Evolutionary conservation across 2,888 invertebrate species (phyloP).

Genomic region (Idaea aversata): DNA sequence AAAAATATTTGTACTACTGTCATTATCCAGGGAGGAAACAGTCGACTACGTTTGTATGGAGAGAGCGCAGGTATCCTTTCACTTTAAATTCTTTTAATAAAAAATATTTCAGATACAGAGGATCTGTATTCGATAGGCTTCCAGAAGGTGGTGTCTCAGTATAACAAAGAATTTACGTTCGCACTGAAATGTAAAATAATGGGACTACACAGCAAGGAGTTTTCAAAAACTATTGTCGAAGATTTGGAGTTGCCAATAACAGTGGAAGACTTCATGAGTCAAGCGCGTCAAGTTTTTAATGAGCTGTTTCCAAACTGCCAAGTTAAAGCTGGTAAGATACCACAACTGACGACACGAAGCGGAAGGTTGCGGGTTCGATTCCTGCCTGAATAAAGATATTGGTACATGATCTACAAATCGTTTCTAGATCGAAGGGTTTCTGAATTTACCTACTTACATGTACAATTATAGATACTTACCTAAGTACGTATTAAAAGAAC

Average conservation of each 20-base stretch:
- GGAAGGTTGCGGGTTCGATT: too few relatives aligned
- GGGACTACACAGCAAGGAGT: conserved; percentile 84
- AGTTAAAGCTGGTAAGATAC: conserved; percentile 84
- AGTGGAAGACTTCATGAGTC: conserved; percentile 83
- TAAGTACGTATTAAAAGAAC: too few relatives aligned
- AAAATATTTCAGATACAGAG: conserved; percentile 86
- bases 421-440: too few relatives aligned
- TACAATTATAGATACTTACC: too few relatives aligned
- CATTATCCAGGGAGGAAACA: too few relatives aligned
- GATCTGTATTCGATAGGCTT: conserved; percentile 86
- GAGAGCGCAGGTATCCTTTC: too few relatives aligned
- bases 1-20: too few relatives aligned
- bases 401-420: too few relatives aligned
- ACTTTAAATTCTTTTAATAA: neutral
- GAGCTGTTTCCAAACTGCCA: conserved; percentile 82
- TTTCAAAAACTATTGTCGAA: conserved; percentile 81
- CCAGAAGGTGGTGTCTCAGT: conserved; percentile 83
- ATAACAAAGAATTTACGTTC: conserved; percentile 88
- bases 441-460: too few relatives aligned
- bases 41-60: too few relatives aligned
- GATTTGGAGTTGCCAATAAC: conserved; percentile 83
- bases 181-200: conserved; percentile 87
- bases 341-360: too few relatives aligned
- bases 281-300: conserved; percentile 76
- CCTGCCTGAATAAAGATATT: too few relatives aligned